Evolutionary conservation across 2,888 invertebrate species (phyloP).

Genomic region (Diarsia rubi): DNA sequence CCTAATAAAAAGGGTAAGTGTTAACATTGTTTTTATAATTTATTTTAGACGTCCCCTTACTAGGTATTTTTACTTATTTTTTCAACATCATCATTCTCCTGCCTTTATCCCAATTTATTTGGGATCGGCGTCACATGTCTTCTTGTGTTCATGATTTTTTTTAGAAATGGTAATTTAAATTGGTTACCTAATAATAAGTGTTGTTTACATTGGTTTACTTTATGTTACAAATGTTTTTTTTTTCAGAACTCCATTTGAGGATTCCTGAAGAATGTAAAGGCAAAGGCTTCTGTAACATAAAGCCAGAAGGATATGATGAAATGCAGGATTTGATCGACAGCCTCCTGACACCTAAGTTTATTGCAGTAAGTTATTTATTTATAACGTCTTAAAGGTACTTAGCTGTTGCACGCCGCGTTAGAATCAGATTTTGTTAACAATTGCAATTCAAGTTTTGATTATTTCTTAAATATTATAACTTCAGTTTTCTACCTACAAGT

Average conservation of each 20-base stretch:
- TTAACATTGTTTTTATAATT: neutral
- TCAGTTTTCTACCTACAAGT: no score
- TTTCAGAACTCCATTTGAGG: conserved; percentile 26
- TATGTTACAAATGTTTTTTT: neutral
- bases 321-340: conserved; percentile 12
- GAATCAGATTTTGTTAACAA: no score
- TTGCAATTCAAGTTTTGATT: no score
- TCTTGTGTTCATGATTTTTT: neutral
- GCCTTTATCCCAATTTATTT: no score
- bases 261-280: conserved; percentile 48
- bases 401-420: no score
- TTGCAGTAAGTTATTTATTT: conserved; percentile 37
- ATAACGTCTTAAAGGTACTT: no score
- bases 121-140: no score
- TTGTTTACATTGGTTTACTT: no score
- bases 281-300: conserved; percentile 39
- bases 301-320: conserved; percentile 51
- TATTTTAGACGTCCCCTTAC: no score
- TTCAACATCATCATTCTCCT: no score
- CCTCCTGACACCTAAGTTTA: conserved; percentile 20
- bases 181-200: neutral
- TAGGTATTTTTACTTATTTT: neutral
- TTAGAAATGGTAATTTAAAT: neutral
- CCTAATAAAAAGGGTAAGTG: conserved; percentile 42
- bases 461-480: no score